phyloP scores from a whole-genome alignment of 1,140 invertebrate genomes.

The Leptopilina boulardi region DNA sequence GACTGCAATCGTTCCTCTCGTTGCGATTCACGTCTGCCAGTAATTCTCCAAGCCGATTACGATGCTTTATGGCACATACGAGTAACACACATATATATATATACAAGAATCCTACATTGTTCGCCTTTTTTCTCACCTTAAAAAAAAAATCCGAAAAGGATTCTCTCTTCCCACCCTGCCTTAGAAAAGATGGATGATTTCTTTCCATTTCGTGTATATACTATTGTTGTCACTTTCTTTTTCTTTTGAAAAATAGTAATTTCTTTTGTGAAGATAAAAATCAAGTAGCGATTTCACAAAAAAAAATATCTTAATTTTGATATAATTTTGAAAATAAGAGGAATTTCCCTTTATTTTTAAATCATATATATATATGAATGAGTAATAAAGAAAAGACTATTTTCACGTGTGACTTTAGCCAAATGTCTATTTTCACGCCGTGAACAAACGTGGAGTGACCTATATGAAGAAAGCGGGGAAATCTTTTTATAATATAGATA shows the following conservation, averaged over 20 bases:
- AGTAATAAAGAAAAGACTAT: no score
- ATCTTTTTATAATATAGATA: no score
- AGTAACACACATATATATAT: background rate
- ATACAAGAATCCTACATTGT: background rate
- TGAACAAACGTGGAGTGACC: no score
- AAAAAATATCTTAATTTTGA: no score
- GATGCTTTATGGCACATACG: slow-evolving; percentile 23
- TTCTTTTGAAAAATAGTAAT: background rate
- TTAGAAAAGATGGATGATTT: background rate
- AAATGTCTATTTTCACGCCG: no score
- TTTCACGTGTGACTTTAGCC: no score
- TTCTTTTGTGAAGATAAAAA: no score
- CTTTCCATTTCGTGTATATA: background rate
- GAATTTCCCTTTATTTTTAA: no score
- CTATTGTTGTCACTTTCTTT: background rate
- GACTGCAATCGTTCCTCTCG: slow-evolving; percentile 15
- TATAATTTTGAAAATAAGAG: no score
- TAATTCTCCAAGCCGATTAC: slow-evolving; percentile 31
- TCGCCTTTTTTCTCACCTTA: background rate
- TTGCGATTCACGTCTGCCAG: slow-evolving; percentile 25
- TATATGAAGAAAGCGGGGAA: no score
- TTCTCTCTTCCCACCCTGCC: background rate
- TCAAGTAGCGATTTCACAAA: no score
- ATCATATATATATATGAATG: no score
- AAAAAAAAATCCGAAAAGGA: background rate